Base-by-base conservation (phyloP, 2,797 vertebrate species). In the Eupleurogrammus muticus region DNA sequence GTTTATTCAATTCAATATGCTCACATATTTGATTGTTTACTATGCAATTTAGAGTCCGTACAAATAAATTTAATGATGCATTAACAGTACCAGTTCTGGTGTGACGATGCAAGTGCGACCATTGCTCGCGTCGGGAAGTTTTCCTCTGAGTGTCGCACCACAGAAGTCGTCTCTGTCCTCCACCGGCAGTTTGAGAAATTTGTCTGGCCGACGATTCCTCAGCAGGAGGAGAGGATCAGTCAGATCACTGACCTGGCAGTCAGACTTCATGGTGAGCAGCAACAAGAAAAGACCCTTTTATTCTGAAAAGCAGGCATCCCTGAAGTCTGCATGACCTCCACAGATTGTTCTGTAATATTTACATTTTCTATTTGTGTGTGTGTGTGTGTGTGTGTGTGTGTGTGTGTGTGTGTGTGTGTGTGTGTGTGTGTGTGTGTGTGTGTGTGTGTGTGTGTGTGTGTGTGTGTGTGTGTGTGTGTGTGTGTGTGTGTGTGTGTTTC, bases 161-260 rank as follows among this genome's bases (percentile, higher is more conserved):
- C 81, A 8, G 94, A 96, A 77, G 95, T 96, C 4, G 92, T 97
- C 64, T 91, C 93, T 19, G 92, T 88, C 23, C 96, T 99, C 50
- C 87, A 93, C 77, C 94, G 90, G 58, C 97, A 99, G 83, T 97
- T 99, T 90, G 95, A 94, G 57, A 98, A 95, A 74, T 98, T 96
- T 36, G 91, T 97, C 14, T 92, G 92, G 53, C 95, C 96, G 8
- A 90, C 95, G 0, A 82, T 98, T 11, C 95, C 96, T 52, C 92
- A 97, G 73, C 97, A 98, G 90, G 96, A 98, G 81, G 94, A 94
- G 85, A 94, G 95, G 84, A 94, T 97, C 72, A 89, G 91, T 71
- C 94, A 96, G 87, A 95, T 97, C 80, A 90, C 70, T 0, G 90
- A 94, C 64, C 92, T 98, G 4, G 95, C 97, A n/a, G 74, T 91